Evolutionary conservation across 2,113 vertebrate genomes (phyloP).

Genomic region (Oryzias woworae): DNA sequence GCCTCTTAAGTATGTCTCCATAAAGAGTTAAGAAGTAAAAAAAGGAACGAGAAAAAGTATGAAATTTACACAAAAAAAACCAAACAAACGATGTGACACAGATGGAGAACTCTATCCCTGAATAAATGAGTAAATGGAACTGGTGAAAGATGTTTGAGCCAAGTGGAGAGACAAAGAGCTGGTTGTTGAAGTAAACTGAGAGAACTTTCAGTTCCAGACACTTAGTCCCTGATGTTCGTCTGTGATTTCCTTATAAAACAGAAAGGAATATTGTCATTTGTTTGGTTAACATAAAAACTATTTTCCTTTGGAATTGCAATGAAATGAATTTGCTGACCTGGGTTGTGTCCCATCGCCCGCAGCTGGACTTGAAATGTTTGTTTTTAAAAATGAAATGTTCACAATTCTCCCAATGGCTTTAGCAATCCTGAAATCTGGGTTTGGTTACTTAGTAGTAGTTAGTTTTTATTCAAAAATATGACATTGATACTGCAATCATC

Average conservation of each 20-base stretch:
- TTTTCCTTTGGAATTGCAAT: neutral
- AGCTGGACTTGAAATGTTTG: too few species aligned
- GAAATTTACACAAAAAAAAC: neutral
- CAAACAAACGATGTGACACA: constrained; percentile 17
- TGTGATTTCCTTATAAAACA: constrained; percentile 35
- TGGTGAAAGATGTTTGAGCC: constrained; percentile 59
- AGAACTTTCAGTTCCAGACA: constrained; percentile 42
- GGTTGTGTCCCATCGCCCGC: too few species aligned
- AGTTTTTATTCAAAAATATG: too few species aligned
- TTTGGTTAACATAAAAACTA: neutral
- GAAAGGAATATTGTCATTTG: neutral
- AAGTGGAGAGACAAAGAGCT: constrained; percentile 56
- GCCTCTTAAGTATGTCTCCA: constrained; percentile 44
- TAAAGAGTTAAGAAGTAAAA: constrained; percentile 16
- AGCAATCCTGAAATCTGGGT: too few species aligned
- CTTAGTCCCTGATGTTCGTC: constrained; percentile 43
- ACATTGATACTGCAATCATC: neutral
- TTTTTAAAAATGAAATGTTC: too few species aligned
- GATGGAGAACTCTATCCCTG: constrained; percentile 24
- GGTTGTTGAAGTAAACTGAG: constrained; percentile 42
- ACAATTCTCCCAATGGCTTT: too few species aligned
- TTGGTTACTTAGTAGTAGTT: too few species aligned
- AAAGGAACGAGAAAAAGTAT: constrained; percentile 7
- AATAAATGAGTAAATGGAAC: constrained; percentile 63
- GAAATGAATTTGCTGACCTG: neutral